A percentile compares a stretch with the other conserved stretches of the same genome.
phyloP scores from a whole-genome alignment of 2,113 vertebrate species.

The Heptranchias perlo region DNA sequence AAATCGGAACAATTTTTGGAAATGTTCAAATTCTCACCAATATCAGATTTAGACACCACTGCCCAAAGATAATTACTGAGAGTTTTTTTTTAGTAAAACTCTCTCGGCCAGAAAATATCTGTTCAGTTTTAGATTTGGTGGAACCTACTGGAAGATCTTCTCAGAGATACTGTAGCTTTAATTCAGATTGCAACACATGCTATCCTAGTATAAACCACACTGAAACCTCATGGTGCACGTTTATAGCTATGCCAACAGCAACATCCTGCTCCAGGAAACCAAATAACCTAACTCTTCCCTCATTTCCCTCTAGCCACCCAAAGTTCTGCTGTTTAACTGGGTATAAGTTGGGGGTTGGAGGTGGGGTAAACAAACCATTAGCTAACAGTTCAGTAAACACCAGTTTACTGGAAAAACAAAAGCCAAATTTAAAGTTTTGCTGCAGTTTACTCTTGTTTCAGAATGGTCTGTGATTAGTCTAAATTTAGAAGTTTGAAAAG shows the following conservation, averaged over 20 bases:
- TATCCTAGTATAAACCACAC: neutral
- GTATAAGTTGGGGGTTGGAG: neutral
- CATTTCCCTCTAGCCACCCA: neutral
- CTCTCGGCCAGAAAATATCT: neutral
- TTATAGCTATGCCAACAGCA: neutral
- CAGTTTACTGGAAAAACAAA: neutral
- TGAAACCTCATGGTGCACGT: neutral
- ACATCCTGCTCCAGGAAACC: conserved; percentile 14
- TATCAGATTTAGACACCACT: neutral
- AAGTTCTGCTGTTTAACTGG: neutral
- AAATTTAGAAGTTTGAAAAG: neutral
- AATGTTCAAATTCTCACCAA: neutral
- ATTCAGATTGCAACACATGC: neutral
- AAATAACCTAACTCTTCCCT: neutral
- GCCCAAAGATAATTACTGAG: neutral
- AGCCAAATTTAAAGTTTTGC: neutral
- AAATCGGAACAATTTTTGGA: neutral
- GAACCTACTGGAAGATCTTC: neutral
- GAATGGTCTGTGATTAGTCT: neutral
- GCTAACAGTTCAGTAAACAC: neutral
- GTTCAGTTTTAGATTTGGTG: neutral
- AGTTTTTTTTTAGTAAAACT: neutral
- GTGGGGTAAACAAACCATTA: neutral
- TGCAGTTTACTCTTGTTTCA: neutral
- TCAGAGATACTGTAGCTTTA: neutral